Percentiles rank a stretch among this genome's conserved stretches.
Evolutionary conservation across 2,797 vertebrate genomes (phyloP).

Genomic region (Rallus crepitans): DNA sequence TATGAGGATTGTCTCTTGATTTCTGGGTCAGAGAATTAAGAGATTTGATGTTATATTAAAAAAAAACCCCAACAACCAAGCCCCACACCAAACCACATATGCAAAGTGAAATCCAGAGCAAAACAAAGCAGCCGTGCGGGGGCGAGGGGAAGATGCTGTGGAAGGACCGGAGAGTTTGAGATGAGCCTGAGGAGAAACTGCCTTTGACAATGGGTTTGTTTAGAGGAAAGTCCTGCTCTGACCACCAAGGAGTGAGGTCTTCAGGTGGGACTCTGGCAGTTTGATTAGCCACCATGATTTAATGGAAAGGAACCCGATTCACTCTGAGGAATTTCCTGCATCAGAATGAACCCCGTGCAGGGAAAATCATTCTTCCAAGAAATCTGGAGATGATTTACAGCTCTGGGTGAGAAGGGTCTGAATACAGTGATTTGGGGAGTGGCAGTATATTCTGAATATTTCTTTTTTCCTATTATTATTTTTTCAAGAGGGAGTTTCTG

Average conservation of each 20-base stretch:
- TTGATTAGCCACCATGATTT: neutral
- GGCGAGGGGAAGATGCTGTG: neutral
- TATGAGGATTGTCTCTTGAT: constrained; percentile 65
- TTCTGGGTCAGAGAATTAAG: constrained; percentile 77
- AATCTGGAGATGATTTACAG: neutral
- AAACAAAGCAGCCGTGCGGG: constrained; percentile 1
- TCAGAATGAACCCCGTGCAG: neutral
- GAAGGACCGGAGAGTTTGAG: neutral
- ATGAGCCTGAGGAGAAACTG: neutral
- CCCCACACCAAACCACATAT: neutral
- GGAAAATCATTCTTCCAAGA: neutral
- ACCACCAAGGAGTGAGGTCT: neutral
- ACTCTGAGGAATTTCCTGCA: neutral
- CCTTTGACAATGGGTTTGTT: neutral
- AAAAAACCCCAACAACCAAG: constrained; percentile 7
- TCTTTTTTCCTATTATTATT: neutral
- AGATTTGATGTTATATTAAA: constrained; percentile 68
- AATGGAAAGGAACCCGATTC: neutral
- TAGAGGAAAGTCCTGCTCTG: neutral
- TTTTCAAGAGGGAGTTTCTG: constrained; percentile 3
- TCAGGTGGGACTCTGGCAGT: neutral
- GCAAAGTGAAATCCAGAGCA: constrained; percentile 26
- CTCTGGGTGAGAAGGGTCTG: neutral
- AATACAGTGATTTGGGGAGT: neutral
- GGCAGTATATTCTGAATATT: neutral